Percentiles rank a stretch among this genome's conserved stretches.
phyloP scores from a whole-genome alignment of 92 coral and sea anemone species.

The Phymanthus crucifer region DNA sequence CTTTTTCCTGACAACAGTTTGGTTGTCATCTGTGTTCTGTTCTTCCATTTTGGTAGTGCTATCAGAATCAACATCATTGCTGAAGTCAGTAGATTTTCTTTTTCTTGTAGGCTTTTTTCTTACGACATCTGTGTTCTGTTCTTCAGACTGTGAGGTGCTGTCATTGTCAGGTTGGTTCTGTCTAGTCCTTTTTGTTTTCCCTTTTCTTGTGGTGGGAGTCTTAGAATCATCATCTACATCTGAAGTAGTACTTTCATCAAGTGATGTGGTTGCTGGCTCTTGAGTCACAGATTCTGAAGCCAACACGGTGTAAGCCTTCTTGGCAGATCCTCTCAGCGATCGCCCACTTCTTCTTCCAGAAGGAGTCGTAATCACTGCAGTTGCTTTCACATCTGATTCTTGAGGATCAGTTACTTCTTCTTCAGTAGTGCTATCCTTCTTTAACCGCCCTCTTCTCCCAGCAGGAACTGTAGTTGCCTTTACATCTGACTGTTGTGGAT shows the following conservation, averaged over 20 bases:
- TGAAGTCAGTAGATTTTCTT: not conserved
- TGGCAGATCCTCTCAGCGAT: not conserved
- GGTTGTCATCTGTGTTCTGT: not conserved
- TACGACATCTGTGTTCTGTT: not conserved
- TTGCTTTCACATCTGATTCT: not conserved
- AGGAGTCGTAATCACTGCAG: not conserved
- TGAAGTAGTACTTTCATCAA: not conserved
- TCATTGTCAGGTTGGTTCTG: not conserved
- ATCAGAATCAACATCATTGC: not conserved
- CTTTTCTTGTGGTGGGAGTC: not conserved
- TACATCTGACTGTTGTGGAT: not conserved
- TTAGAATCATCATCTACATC: not conserved
- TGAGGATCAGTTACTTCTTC: not conserved
- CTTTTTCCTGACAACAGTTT: conserved; percentile 3
- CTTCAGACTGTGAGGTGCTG: not conserved
- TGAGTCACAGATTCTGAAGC: not conserved
- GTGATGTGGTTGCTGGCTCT: not conserved
- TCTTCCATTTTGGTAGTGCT: not conserved
- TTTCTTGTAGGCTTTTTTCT: not conserved
- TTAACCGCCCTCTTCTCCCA: conserved; percentile 15
- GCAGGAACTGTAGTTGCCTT: not conserved
- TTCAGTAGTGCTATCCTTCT: not conserved
- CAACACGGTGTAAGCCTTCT: not conserved
- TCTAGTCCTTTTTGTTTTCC: not conserved
- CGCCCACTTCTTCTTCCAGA: conserved; percentile 9